phyloP scores from a whole-genome alignment of 2,888 invertebrate genomes.

The Cosmia trapezina region DNA sequence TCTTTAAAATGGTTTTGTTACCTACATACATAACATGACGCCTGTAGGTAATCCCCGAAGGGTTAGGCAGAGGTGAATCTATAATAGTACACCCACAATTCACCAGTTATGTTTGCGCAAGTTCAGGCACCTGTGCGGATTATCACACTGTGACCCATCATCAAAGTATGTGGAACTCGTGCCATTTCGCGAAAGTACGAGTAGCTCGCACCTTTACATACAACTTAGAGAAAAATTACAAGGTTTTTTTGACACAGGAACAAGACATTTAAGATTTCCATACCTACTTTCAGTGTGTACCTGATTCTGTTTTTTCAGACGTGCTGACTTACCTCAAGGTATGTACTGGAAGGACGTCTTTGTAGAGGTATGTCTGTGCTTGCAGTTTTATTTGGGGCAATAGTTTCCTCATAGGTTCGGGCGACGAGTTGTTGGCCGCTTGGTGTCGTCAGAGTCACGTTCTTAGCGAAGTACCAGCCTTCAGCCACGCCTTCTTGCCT shows the following conservation, averaged over 20 bases:
- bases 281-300: not conserved
- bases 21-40: no score
- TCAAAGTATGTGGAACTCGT: not conserved
- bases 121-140: not conserved
- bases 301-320: no score
- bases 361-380: slow-evolving; percentile 83
- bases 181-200: not conserved
- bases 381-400: slow-evolving; percentile 84
- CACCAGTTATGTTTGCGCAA: no score
- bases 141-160: not conserved
- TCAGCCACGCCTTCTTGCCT: slow-evolving; percentile 92
- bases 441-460: slow-evolving; percentile 90
- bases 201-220: not conserved
- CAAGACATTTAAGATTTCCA: not conserved
- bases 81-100: no score
- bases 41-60: no score
- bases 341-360: slow-evolving; percentile 61
- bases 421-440: slow-evolving; percentile 84
- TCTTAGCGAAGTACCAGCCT: slow-evolving; percentile 90
- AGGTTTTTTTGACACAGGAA: not conserved
- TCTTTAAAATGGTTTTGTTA: no score
- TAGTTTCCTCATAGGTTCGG: slow-evolving; percentile 91
- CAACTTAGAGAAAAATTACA: no score
- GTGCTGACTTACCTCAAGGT: slow-evolving; percentile 46
- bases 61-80: no score